Base-by-base conservation (phyloP, 2,888 invertebrate species). In the Dioctria rufipes region DNA sequence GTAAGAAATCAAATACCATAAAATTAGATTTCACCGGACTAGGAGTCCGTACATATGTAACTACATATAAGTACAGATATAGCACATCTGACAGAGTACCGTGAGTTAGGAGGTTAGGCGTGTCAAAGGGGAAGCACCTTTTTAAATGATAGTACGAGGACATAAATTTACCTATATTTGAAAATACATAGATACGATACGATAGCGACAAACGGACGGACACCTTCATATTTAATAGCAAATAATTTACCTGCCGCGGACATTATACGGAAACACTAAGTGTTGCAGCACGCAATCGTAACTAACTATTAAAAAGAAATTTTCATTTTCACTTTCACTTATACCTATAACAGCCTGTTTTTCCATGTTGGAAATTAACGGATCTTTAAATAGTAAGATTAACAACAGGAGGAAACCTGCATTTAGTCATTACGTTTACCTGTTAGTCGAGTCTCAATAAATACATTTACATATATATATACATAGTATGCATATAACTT, bases 21-120 rank as follows among this genome's bases (percentile, higher is more conserved):
- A 67, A 67, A 67, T 67, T 67, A 67, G 67, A 67, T 67, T 67
- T 67, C 67, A 67, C 49, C 67, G 8, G 42, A 67, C 43, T 67
- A 46, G 13, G 6, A 25, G 2, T 11, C 13, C 67, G 25, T 42
- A n/a, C 13, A 25, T 25, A 25, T 25, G 25, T 25, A 25, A 25
- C 25, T 25, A 25, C 2, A 25, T 2, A 25, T 25, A 25, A n/a
- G 25, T 42, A n/a, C n/a, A n/a, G n/a, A n/a, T n/a, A n/a, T n/a
- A n/a, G n/a, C n/a, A n/a, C 42, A 67, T 43, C 46, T 67, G 67
- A 43, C 67, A 46, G 42, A 58, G 58, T n/a, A 13, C 5, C n/a
- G 2, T 11, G 58, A 58, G 67, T 42, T 46, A 43, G 46, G 65
- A 13, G 40, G 67, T 25, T 67, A 8, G 67, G 13, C 46, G 49